These are phyloP conservation scores for Temnothorax nylanderi DNA, from an alignment of 1,140 invertebrate genomes.

Conservation along the genomic window DNA sequence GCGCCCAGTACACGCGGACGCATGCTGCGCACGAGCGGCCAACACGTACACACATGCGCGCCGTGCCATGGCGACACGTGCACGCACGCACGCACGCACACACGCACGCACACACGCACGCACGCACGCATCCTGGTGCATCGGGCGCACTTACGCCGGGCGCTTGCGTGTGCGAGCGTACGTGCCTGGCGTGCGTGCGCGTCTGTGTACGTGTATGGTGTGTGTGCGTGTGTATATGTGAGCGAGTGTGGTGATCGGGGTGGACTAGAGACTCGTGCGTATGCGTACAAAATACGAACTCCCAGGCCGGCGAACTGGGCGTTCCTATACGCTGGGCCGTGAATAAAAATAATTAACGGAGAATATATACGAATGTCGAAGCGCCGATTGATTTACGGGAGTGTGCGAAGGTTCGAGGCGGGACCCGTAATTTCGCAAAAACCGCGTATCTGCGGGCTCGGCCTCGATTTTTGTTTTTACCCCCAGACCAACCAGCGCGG, in stretches of 20 bases:
- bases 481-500: constrained; percentile 65
- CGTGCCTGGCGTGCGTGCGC: constrained; percentile 28
- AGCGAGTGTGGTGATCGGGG: constrained; percentile 21
- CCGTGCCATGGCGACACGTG: constrained; percentile 31
- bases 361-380: constrained; percentile 77
- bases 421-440: constrained; percentile 78
- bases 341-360: constrained; percentile 82
- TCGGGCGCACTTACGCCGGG: constrained; percentile 39
- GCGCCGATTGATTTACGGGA: constrained; percentile 79
- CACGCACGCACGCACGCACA: not conserved
- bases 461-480: constrained; percentile 75
- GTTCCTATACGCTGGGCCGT: constrained; percentile 74
- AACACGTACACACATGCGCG: constrained; percentile 26
- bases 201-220: not conserved
- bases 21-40: constrained; percentile 50
- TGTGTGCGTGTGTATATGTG: too few relatives aligned
- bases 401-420: constrained; percentile 73
- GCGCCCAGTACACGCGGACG: constrained; percentile 51
- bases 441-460: constrained; percentile 78
- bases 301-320: constrained; percentile 64
- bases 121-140: constrained; percentile 43
- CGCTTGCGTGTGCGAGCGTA: constrained; percentile 10
- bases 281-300: constrained; percentile 51
- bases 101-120: not conserved
- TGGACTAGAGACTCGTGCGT: constrained; percentile 31